Evolutionary conservation across 1,140 invertebrate species (phyloP).

Genomic region (Coptotermes formosanus): DNA sequence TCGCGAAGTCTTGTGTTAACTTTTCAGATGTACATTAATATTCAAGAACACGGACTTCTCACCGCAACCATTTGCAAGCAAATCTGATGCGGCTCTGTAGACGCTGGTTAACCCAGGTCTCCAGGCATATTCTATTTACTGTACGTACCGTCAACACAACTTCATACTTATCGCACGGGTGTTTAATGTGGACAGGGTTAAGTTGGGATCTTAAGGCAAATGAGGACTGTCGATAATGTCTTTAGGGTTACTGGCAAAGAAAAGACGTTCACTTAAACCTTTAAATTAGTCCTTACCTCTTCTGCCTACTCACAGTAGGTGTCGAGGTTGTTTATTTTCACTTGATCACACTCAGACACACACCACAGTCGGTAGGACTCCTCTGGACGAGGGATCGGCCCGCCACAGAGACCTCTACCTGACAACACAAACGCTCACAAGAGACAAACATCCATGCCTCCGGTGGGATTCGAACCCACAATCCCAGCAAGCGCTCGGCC

Average conservation of each 20-base stretch:
- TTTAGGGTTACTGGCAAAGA: background rate
- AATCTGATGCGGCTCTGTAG: background rate
- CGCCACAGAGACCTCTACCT: too few relatives aligned
- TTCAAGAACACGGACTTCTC: background rate
- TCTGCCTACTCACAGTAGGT: too few relatives aligned
- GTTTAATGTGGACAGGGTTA: background rate
- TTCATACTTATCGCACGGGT: background rate
- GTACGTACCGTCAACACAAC: background rate
- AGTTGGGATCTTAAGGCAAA: background rate
- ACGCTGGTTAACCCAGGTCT: background rate
- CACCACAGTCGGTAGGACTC: too few relatives aligned
- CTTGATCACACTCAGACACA: too few relatives aligned
- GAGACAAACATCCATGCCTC: too few relatives aligned
- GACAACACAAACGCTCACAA: too few relatives aligned
- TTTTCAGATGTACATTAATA: constrained; percentile 15
- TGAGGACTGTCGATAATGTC: background rate
- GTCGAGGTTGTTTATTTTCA: too few relatives aligned
- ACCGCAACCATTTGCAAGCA: background rate
- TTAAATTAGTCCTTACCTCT: too few relatives aligned
- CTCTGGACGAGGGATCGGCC: too few relatives aligned
- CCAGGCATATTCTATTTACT: background rate
- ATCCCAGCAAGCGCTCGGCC: too few relatives aligned
- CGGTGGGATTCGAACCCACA: too few relatives aligned
- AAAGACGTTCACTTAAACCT: background rate
- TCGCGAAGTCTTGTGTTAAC: constrained; percentile 2